Evolutionary conservation across 2,797 vertebrate species (phyloP).

Genomic region (Oreortyx pictus): DNA sequence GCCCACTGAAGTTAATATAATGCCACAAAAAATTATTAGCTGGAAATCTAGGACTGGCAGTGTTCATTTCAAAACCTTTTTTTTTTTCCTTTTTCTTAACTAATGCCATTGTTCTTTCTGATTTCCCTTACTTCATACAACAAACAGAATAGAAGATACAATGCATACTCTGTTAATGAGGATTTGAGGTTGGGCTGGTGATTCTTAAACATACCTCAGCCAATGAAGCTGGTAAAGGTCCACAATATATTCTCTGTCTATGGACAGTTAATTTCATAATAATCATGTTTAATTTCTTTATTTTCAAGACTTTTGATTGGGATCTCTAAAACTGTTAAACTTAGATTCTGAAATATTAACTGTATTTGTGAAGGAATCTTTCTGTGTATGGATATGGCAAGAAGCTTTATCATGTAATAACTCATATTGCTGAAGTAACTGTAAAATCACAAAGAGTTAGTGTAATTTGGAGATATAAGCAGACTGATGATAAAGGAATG

Average conservation of each 20-base stretch:
- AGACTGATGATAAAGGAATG: neutral
- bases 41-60: neutral
- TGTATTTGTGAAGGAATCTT: neutral
- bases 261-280: neutral
- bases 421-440: neutral
- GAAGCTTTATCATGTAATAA: neutral
- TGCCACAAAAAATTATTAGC: neutral
- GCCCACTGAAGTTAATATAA: neutral
- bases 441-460: neutral
- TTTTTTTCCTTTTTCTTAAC: neutral
- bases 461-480: neutral
- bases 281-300: neutral
- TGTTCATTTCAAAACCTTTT: neutral
- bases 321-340: neutral
- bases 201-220: neutral
- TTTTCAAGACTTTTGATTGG: neutral
- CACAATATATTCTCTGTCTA: neutral
- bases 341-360: neutral
- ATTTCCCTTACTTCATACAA: neutral
- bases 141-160: neutral
- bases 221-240: neutral
- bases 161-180: neutral
- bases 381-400: neutral
- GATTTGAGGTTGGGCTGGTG: neutral
- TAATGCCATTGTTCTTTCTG: fast-evolving